Base-by-base conservation (phyloP, 2,797 vertebrate genomes). In the Macropodus opercularis region DNA sequence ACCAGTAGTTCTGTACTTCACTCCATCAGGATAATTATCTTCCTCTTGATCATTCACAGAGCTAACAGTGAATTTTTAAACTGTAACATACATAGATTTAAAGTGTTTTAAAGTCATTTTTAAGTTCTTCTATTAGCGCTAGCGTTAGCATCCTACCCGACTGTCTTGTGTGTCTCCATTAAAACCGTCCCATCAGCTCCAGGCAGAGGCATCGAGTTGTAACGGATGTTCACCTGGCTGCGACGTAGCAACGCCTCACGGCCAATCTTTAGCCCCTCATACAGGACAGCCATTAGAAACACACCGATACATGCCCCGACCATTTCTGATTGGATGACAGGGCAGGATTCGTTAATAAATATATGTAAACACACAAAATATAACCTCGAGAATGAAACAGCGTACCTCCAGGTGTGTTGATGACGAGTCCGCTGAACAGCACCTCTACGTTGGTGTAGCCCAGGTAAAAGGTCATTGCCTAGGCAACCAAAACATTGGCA, bases 151-250 rank as follows among this genome's bases (percentile, higher is more conserved):
- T 76, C 95, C 88, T 90, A 98, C 97, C 97, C 96, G 0, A 98
- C 97, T 0, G 97, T 98, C 91, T 99, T 98, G 89, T 99, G 97
- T 0, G 97, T 99, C 88, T 99, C 97, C 96, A 97, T 97, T 49
- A 99, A 79, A 36, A 95, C 92, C 6, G 96, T 98, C 50, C 97
- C 97, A 0, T 98, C 96, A n/a, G 92, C 77, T 29, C 97, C 97
- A 0, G 96, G 96, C 15, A 99, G 93, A 0, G 96, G 96, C 97
- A 99, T 99, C 66, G 95, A 97, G 90, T 99, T 99, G 82, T 99
- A 99, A 59, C 97, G 96, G 47, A 99, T 96, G 83, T 95, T 98
- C 86, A 99, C 96, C 75, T 98, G 96, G 53, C 95, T 98, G 78
- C 96, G 95, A 0, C 96, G 92, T 49, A 99, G 92, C 75, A 99